Evolutionary conservation across 2,113 vertebrate species (phyloP).

Genomic region (Uria aalge): DNA sequence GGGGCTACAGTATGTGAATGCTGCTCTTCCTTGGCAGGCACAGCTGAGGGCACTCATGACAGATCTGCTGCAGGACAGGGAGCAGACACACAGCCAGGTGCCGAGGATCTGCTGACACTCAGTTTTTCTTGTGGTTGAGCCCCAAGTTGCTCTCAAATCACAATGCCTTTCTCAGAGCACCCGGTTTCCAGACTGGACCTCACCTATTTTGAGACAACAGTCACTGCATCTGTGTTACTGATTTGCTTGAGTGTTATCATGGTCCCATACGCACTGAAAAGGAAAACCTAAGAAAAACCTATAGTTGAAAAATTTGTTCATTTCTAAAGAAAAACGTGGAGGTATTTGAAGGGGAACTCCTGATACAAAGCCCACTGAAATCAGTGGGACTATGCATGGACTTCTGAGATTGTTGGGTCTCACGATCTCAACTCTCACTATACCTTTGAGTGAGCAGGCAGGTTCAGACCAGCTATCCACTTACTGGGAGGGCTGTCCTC

Average conservation of each 20-base stretch:
- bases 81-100: neutral
- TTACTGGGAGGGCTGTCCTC: neutral
- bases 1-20: neutral
- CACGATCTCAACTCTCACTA: fast-evolving
- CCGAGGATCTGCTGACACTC: neutral
- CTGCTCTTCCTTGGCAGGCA: neutral
- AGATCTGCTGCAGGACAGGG: neutral
- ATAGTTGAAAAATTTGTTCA: neutral
- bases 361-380: neutral
- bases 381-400: neutral
- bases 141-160: neutral
- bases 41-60: neutral
- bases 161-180: neutral
- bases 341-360: neutral
- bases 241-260: neutral
- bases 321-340: neutral
- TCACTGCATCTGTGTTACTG: neutral
- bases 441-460: neutral
- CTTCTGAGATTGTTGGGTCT: neutral
- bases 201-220: neutral
- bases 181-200: neutral
- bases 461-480: neutral
- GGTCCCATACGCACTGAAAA: neutral
- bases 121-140: neutral
- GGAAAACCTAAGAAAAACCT: neutral